Conservation (phyloP, 2,888 invertebrate species). For the Camponotus fellah region DNA sequence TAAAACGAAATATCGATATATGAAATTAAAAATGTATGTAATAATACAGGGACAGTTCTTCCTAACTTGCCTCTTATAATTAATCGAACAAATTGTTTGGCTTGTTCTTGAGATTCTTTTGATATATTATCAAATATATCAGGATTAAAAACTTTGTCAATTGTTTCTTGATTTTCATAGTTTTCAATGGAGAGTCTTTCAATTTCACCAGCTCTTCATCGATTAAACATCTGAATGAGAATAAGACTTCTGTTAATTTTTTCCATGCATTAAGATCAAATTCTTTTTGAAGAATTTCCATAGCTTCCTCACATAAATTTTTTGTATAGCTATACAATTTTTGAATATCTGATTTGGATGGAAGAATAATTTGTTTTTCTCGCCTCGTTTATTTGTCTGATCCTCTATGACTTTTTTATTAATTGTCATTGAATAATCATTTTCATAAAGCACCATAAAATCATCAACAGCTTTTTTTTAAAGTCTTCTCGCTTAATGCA, state of each 20-base stretch:
- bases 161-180: slow-evolving; percentile 54
- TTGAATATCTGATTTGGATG: slow-evolving; percentile 55
- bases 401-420: slow-evolving; percentile 57
- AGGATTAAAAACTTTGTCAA: slow-evolving; percentile 57
- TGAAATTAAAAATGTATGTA: slow-evolving; percentile 56
- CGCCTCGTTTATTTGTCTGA: slow-evolving; percentile 40
- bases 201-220: too few relatives aligned
- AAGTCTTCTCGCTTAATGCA: slow-evolving; percentile 52
- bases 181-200: slow-evolving; percentile 14
- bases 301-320: slow-evolving; percentile 27
- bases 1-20: slow-evolving; percentile 53
- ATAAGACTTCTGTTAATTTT: too few relatives aligned
- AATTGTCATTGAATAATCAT: slow-evolving; percentile 49
- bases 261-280: too few relatives aligned
- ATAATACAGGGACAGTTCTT: slow-evolving; percentile 63
- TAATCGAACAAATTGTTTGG: slow-evolving; percentile 60
- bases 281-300: slow-evolving; percentile 1
- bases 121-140: slow-evolving; percentile 60
- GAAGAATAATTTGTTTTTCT: slow-evolving; percentile 45
- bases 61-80: slow-evolving; percentile 62
- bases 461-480: slow-evolving; percentile 53
- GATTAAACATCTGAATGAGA: too few relatives aligned
- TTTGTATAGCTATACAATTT: slow-evolving; percentile 43
- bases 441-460: slow-evolving; percentile 53
- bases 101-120: slow-evolving; percentile 45